Percentiles rank a stretch among this genome's conserved stretches.
These are phyloP conservation scores for Neocrepidodera transversa DNA, from an alignment of 2,888 invertebrate species.

Conservation along the genomic window DNA sequence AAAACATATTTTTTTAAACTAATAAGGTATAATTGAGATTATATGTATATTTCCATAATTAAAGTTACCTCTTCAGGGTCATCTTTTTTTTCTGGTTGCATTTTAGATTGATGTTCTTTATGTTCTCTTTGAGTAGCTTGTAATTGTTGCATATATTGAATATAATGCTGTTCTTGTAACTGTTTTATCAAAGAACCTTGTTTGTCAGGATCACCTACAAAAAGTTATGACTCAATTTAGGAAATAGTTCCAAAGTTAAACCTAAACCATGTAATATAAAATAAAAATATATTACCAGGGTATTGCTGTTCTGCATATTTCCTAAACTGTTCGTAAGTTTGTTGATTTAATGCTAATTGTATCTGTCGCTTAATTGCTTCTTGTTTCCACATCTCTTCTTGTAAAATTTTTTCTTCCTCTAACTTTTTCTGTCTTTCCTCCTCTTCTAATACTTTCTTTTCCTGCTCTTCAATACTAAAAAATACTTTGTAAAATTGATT, in stretches of 20 bases:
- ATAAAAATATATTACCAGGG: constrained; percentile 61
- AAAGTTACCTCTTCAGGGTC: constrained; percentile 30
- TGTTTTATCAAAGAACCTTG: constrained; percentile 94
- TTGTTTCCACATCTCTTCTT: constrained; percentile 68
- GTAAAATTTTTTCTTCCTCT: constrained; percentile 71
- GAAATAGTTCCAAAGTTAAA: no score
- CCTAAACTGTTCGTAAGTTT: constrained; percentile 89
- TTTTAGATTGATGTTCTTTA: constrained; percentile 44
- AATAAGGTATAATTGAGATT: no score
- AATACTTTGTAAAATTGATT: not conserved
- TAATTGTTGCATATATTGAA: constrained; percentile 97
- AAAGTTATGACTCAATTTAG: constrained; percentile 2
- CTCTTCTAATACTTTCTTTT: constrained; percentile 65
- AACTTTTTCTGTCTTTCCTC: constrained; percentile 67
- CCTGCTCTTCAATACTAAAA: constrained; percentile 64
- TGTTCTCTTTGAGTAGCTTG: constrained; percentile 62
- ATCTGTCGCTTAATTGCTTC: constrained; percentile 79
- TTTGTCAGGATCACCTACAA: constrained; percentile 75
- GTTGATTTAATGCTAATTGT: constrained; percentile 95
- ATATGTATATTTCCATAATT: no score
- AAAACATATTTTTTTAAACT: no score
- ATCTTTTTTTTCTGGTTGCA: constrained; percentile 36
- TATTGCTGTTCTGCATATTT: constrained; percentile 93
- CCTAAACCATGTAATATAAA: not conserved
- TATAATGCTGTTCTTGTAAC: constrained; percentile 98